Evolutionary conservation across 2,888 invertebrate species (phyloP), one percentile per base, ranked within the genome.

Genomic region (Caenorhabditis macrosperma): DNA sequence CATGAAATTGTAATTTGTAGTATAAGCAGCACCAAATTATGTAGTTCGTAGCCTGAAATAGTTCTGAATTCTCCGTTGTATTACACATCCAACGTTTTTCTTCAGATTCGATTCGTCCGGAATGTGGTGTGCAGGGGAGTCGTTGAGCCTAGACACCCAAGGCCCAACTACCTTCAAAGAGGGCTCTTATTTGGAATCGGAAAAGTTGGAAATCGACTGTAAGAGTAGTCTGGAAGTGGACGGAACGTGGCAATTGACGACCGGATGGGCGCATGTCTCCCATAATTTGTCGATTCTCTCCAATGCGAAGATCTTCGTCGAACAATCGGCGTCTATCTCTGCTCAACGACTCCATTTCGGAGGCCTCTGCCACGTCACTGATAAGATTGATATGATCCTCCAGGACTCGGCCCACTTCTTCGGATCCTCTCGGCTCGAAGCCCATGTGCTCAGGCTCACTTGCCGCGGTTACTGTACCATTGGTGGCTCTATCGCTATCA

Each of bases 1-100:
- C n/a, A n/a, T n/a, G n/a, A n/a, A n/a, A n/a, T n/a, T n/a, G n/a
- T n/a, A n/a, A n/a, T n/a, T n/a, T n/a, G n/a, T n/a, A n/a, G n/a
- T 94, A 38, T 12, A 5, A 38, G 38, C 93, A 0, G 6, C 20
- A 46, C n/a, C n/a, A n/a, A n/a, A n/a, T n/a, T n/a, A n/a, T n/a
- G n/a, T n/a, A n/a, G n/a, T n/a, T n/a, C n/a, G n/a, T n/a, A n/a
- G n/a, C n/a, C n/a, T n/a, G n/a, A n/a, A n/a, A n/a, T n/a, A n/a
- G n/a, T n/a, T n/a, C n/a, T n/a, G n/a, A n/a, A n/a, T n/a, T n/a
- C n/a, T n/a, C n/a, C n/a, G n/a, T n/a, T n/a, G n/a, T n/a, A n/a
- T n/a, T n/a, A n/a, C n/a, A n/a, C n/a, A n/a, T n/a, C n/a, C n/a
- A n/a, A n/a, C n/a, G n/a, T n/a, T n/a, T n/a, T 17, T 48, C 41